These are phyloP conservation scores for Karalla daura DNA, from an alignment of 2,797 vertebrate genomes.

Conservation along the genomic window DNA sequence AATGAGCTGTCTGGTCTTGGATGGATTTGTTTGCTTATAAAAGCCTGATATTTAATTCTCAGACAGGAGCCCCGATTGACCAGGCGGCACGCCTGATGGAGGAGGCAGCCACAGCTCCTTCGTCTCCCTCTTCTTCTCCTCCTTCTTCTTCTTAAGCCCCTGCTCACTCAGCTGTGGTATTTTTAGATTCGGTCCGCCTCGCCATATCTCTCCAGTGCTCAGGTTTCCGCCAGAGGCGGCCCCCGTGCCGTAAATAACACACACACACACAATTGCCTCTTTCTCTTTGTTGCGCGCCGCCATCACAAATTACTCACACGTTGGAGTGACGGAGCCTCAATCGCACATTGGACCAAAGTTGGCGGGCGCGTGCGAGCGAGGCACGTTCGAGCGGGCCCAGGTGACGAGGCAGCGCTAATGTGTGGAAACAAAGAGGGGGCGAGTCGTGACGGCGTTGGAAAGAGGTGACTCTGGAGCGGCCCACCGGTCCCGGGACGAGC, in stretches of 20 bases:
- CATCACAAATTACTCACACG: conserved; percentile 12
- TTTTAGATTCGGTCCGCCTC: conserved; percentile 75
- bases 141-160: conserved; percentile 58
- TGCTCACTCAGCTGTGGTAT: conserved; percentile 71
- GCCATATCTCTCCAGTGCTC: conserved; percentile 65
- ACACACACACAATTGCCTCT: conserved; percentile 32
- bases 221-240: conserved; percentile 62
- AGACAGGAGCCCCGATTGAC: conserved; percentile 49
- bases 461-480: too few species aligned
- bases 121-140: conserved; percentile 53
- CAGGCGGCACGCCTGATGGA: conserved; percentile 47
- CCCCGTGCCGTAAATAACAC: conserved; percentile 56
- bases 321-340: conserved; percentile 19
- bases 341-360: background rate
- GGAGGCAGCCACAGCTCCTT: conserved; percentile 51
- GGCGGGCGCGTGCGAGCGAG: conserved; percentile 10
- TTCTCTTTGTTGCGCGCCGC: conserved; percentile 14
- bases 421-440: background rate
- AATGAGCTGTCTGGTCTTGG: conserved; percentile 61
- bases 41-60: conserved; percentile 54
- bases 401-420: conserved; percentile 3
- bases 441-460: conserved; percentile 12
- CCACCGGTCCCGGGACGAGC: too few species aligned
- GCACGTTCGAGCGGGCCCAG: conserved; percentile 1
- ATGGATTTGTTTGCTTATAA: conserved; percentile 69